phyloP scores from a whole-genome alignment of 2,797 vertebrate species.

The Peromyscus attwateri region DNA sequence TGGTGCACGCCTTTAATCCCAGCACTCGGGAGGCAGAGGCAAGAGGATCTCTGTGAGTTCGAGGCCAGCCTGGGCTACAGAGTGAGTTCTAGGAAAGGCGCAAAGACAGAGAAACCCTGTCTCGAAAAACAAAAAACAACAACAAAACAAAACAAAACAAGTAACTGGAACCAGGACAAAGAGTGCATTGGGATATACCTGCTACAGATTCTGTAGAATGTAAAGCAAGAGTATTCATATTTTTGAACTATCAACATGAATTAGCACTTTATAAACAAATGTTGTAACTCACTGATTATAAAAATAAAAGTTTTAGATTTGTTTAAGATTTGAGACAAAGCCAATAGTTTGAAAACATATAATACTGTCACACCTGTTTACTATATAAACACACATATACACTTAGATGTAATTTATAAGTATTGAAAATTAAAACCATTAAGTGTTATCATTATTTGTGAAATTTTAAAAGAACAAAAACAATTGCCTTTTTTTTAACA shows the following conservation, averaged over 20 bases:
- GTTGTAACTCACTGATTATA: background rate
- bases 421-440: constrained; percentile 38
- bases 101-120: too few relatives aligned
- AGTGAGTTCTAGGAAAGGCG: too few relatives aligned
- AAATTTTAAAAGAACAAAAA: constrained; percentile 56
- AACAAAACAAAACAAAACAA: too few relatives aligned
- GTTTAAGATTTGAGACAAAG: constrained; percentile 18
- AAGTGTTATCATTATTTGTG: constrained; percentile 3
- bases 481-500: background rate
- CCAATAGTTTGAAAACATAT: background rate
- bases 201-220: background rate
- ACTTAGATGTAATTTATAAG: background rate
- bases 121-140: too few relatives aligned
- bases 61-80: too few relatives aligned
- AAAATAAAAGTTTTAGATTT: background rate
- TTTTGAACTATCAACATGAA: background rate
- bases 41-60: too few relatives aligned
- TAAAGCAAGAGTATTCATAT: background rate
- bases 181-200: background rate
- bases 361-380: background rate
- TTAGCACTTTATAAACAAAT: constrained; percentile 9
- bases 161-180: background rate
- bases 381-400: background rate
- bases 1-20: too few relatives aligned
- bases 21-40: too few relatives aligned